A percentile compares a stretch with the other conserved stretches of the same genome.
Evolutionary conservation across 2,888 invertebrate genomes (phyloP).

Genomic region (Acrocyrtus sp.): DNA sequence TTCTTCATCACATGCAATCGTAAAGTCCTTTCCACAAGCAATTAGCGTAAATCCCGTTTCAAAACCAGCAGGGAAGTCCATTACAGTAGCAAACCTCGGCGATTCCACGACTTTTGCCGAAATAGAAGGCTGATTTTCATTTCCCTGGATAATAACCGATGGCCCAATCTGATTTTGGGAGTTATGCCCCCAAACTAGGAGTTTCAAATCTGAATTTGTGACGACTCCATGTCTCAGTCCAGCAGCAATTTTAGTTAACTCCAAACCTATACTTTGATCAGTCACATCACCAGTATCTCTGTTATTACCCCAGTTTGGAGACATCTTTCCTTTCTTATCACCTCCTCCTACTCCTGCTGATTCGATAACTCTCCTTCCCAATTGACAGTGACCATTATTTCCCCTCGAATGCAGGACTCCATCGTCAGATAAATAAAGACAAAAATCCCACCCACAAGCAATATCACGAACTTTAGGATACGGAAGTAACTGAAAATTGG

Average conservation of each 20-base stretch:
- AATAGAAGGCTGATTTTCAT: conserved; percentile 65
- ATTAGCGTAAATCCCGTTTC: conserved; percentile 72
- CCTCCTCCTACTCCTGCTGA: no score
- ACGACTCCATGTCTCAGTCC: conserved; percentile 77
- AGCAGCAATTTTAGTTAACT: conserved; percentile 73
- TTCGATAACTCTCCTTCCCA: conserved; percentile 29
- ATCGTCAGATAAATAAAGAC: conserved; percentile 28
- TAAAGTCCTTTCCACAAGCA: conserved; percentile 85
- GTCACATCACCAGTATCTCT: neutral
- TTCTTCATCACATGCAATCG: conserved; percentile 71
- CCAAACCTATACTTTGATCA: conserved; percentile 63
- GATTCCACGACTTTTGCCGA: conserved; percentile 65
- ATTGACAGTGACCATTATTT: conserved; percentile 45
- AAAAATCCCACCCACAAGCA: conserved; percentile 55
- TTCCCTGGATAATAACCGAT: conserved; percentile 46
- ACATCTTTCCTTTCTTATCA: neutral
- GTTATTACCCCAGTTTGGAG: conserved; percentile 4
- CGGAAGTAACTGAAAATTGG: conserved; percentile 38
- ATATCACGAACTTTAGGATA: conserved; percentile 33
- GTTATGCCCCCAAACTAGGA: conserved; percentile 76
- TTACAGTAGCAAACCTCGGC: conserved; percentile 13
- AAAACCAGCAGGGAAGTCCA: conserved; percentile 25
- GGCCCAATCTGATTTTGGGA: conserved; percentile 70
- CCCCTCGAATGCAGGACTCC: conserved; percentile 46
- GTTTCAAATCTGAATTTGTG: conserved; percentile 72